These are phyloP conservation scores for Potamilus streckersoni DNA, from an alignment of 1,140 invertebrate species.

Conservation along the genomic window DNA sequence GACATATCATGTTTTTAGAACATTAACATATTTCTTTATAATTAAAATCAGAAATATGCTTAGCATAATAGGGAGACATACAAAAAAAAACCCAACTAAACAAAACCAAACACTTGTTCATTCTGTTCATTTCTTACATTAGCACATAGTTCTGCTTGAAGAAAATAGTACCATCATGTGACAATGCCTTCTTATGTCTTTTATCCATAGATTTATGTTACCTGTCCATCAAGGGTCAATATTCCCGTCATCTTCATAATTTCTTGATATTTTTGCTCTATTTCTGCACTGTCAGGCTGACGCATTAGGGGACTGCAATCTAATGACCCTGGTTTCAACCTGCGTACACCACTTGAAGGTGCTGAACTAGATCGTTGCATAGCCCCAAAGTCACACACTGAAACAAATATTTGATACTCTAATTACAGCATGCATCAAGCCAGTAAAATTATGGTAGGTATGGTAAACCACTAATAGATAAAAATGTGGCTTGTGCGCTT, in stretches of 20 bases:
- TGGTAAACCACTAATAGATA: background rate
- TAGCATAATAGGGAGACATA: too few relatives aligned
- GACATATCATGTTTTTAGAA: too few relatives aligned
- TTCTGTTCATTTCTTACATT: too few relatives aligned
- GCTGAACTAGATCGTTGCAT: slow-evolving; percentile 50
- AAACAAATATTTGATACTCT: slow-evolving; percentile 7
- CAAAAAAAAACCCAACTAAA: too few relatives aligned
- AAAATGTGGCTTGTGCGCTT: background rate
- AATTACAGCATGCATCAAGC: too few relatives aligned
- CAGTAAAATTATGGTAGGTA: background rate
- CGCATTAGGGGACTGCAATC: slow-evolving; percentile 11
- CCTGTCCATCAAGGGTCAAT: slow-evolving; percentile 81
- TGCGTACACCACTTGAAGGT: slow-evolving; percentile 35
- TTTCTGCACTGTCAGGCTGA: slow-evolving; percentile 54
- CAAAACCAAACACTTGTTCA: too few relatives aligned
- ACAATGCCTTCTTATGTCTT: background rate
- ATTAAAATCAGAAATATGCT: too few relatives aligned
- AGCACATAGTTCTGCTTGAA: too few relatives aligned
- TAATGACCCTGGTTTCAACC: slow-evolving; percentile 36
- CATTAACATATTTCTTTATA: too few relatives aligned
- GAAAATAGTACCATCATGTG: too few relatives aligned
- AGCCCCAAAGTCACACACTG: slow-evolving; percentile 42
- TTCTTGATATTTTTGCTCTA: slow-evolving; percentile 80
- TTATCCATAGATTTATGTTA: slow-evolving; percentile 39
- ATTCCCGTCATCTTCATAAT: slow-evolving; percentile 87